Base-by-base conservation (phyloP, 2,888 invertebrate genomes). In the Reticulitermes lucifugus region DNA sequence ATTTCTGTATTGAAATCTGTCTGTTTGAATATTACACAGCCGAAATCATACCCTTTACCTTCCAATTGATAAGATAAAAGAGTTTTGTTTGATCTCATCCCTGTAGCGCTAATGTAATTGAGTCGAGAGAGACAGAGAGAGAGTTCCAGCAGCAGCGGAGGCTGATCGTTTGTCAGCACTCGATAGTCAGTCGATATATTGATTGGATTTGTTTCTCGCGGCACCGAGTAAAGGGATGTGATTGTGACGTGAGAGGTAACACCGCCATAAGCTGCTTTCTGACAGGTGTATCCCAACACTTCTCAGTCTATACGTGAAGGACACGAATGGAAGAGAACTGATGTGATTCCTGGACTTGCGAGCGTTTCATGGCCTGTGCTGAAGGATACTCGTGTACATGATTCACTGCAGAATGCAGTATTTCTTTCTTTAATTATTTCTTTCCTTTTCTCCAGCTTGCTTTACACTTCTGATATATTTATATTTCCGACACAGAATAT, bases 71-170 rank as follows among this genome's bases (percentile, higher is more conserved):
- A 41, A 70, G 81, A 60, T 81, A 81, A 81, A 25, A 81, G 46
- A 70, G 81, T 81, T 81, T 81, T 70, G 70, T 81, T 81, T 81
- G 65, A 65, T 59, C 81, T 65, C 81, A 81, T 81, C 81, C 81
- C 81, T 25, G 22, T 59, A 81, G 81, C 81, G 65, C 65, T 81
- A 81, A 81, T 81, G 81, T 81, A 81, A 81, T 81, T 81, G 81
- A 81, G 81, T 65, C 41, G 65, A 41, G 81, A 81, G 81, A 22
- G 81, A 81, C 21, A 59, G 55, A 55, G 55, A 55, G 55, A 55
- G 55, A 55, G 55, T 60, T 9, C 29, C 75, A 77, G n/a, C 55
- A 79, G 60, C 60, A 29, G 41, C 60, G 81, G 81, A 60, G 55
- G 43, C 81, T 70, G 81, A 41, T 70, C 81, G 46, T 79, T 46